phyloP scores from a whole-genome alignment of 64 coral and sea anemone species.

The Montipora efflorescens region DNA sequence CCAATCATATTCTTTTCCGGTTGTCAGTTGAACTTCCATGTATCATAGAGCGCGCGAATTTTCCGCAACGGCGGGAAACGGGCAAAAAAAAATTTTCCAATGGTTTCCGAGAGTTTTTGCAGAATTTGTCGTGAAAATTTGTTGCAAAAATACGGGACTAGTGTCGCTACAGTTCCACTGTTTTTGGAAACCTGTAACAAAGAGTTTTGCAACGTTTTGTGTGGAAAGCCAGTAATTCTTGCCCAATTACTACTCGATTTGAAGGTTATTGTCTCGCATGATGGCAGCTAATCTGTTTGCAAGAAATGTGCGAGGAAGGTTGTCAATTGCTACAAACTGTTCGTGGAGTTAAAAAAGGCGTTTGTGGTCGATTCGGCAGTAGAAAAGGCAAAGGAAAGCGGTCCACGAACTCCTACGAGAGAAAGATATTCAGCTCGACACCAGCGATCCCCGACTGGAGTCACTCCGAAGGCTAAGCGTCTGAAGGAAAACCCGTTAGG shows the following conservation, averaged over 20 bases:
- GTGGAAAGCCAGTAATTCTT: background rate
- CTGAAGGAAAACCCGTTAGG: too few relatives aligned
- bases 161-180: background rate
- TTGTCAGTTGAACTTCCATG: background rate
- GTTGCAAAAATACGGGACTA: background rate
- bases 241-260: background rate
- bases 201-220: background rate
- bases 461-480: too few relatives aligned
- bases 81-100: background rate
- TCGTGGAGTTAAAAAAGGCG: background rate
- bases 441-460: too few relatives aligned
- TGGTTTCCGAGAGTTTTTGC: background rate
- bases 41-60: background rate
- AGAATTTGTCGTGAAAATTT: background rate
- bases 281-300: background rate
- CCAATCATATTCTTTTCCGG: conserved; percentile 3
- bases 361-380: background rate
- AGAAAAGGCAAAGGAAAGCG: too few relatives aligned
- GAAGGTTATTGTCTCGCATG: background rate
- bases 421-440: too few relatives aligned
- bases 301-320: background rate
- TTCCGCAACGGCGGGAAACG: background rate
- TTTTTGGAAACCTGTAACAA: background rate
- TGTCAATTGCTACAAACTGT: background rate
- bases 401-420: too few relatives aligned